These are phyloP conservation scores for Sclerodermus sp. DNA, from an alignment of 2,888 invertebrate genomes.

Conservation along the genomic window DNA sequence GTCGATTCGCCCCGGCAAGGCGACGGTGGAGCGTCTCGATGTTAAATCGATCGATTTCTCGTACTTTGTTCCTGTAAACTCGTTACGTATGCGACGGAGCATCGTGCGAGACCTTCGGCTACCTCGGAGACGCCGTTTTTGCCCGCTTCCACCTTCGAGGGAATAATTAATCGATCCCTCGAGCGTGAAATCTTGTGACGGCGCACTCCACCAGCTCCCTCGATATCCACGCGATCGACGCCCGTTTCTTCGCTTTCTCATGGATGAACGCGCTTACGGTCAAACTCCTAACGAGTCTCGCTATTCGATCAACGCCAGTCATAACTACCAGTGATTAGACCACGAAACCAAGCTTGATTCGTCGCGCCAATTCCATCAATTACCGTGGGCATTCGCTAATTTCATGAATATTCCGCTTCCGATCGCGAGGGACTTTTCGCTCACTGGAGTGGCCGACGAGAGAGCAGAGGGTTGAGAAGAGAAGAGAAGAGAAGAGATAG, in stretches of 20 bases:
- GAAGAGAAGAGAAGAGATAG: no score
- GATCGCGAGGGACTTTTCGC: constrained; percentile 25
- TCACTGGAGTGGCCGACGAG: no score
- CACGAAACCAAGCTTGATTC: neutral
- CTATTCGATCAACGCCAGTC: neutral
- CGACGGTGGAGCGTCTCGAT: no score
- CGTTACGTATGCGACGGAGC: neutral
- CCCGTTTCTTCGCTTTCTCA: neutral
- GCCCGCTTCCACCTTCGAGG: neutral
- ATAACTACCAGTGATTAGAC: neutral
- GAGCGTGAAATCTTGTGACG: constrained; percentile 28
- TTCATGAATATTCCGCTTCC: no score
- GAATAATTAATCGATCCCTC: constrained; percentile 33
- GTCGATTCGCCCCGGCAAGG: no score
- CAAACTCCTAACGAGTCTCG: constrained; percentile 1
- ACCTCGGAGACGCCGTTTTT: neutral
- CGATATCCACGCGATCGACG: neutral
- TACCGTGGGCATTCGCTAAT: no score
- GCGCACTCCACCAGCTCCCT: neutral
- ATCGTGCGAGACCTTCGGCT: neutral
- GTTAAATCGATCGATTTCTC: neutral
- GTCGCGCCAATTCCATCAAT: neutral
- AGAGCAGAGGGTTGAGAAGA: no score
- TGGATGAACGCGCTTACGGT: neutral
- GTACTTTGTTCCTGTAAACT: neutral